These are phyloP conservation scores for Limanda limanda DNA, from an alignment of 2,113 vertebrate species.

Conservation along the genomic window DNA sequence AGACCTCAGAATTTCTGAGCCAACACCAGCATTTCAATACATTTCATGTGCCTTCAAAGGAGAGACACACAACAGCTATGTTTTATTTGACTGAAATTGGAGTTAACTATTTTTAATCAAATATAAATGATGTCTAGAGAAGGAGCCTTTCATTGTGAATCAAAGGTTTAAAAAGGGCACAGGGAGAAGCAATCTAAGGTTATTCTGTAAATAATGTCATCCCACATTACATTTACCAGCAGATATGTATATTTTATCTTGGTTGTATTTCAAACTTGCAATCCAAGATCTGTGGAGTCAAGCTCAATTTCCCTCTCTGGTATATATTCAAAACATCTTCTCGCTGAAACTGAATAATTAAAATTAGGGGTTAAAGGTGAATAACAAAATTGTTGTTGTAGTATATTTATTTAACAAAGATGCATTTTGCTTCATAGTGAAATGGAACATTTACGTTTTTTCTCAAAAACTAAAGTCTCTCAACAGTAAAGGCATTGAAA, in stretches of 20 bases:
- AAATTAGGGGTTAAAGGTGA: neutral
- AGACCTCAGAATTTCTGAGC: neutral
- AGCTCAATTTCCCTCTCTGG: neutral
- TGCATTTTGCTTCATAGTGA: neutral
- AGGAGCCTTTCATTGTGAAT: slow-evolving; percentile 13
- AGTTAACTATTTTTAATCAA: slow-evolving; percentile 29
- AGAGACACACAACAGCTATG: slow-evolving; percentile 7
- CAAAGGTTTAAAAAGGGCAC: neutral
- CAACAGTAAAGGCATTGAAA: neutral
- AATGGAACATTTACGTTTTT: neutral
- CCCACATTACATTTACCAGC: neutral
- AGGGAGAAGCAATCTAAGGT: slow-evolving; percentile 6
- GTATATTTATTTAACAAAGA: no score
- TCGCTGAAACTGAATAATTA: neutral
- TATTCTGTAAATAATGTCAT: slow-evolving; percentile 32
- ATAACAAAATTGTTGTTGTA: no score
- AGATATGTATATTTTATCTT: slow-evolving; percentile 27
- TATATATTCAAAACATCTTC: slow-evolving; percentile 1
- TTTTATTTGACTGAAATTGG: slow-evolving; percentile 6
- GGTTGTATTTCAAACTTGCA: slow-evolving; percentile 4
- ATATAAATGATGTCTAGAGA: slow-evolving; percentile 27
- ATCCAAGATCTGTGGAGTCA: neutral
- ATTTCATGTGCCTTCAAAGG: slow-evolving; percentile 15
- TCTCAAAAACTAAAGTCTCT: neutral
- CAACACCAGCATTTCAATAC: neutral